Percentiles rank a stretch among this genome's conserved stretches.
Conservation (phyloP, 2,113 vertebrate genomes). For the Semnornis frantzii region DNA sequence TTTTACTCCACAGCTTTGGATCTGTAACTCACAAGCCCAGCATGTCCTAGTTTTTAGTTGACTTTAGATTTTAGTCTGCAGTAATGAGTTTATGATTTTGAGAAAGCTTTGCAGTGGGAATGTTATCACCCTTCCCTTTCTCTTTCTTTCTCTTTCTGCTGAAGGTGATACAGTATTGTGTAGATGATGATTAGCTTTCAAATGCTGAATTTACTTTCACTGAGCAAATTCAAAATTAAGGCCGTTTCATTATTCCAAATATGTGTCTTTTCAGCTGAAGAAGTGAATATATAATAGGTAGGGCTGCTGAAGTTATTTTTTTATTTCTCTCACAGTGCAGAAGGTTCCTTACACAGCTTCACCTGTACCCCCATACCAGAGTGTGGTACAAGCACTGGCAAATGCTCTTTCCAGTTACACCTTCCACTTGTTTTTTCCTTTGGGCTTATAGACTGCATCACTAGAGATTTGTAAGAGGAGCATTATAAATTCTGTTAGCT, state of each 20-base stretch:
- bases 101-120: not conserved
- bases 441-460: not conserved
- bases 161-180: conserved; percentile 19
- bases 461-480: not conserved
- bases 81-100: conserved; percentile 46
- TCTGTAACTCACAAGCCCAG: conserved; percentile 44
- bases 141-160: not conserved
- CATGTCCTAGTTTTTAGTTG: conserved; percentile 63
- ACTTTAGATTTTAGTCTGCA: conserved; percentile 11
- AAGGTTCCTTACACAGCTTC: not conserved
- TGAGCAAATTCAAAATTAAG: not conserved
- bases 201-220: not conserved
- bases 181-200: not conserved
- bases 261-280: not conserved
- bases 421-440: not conserved
- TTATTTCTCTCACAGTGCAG: not conserved
- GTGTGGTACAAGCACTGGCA: not conserved
- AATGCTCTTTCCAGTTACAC: not conserved
- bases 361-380: not conserved
- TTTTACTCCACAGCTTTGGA: conserved; percentile 68
- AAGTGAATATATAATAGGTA: not conserved
- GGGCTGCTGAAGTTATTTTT: not conserved
- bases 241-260: not conserved
- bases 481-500: not conserved
- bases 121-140: not conserved